phyloP scores from a whole-genome alignment of 2,113 vertebrate species.

The Climacteris rufus region DNA sequence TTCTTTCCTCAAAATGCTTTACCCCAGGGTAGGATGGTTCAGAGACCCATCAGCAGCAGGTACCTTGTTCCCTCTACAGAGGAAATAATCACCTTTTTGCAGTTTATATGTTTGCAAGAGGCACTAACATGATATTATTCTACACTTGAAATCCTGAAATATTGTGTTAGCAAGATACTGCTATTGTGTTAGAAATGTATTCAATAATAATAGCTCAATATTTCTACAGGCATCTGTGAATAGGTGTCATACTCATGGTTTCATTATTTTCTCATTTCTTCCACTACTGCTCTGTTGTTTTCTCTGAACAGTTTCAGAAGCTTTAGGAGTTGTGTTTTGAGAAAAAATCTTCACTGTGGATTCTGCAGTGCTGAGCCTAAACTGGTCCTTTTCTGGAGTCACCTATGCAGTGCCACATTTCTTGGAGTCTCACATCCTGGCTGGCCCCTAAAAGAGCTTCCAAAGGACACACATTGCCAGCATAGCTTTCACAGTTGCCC shows the following conservation, averaged over 20 bases:
- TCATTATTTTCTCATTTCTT: neutral
- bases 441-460: neutral
- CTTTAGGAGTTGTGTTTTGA: neutral
- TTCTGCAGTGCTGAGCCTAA: neutral
- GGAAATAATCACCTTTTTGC: neutral
- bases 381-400: neutral
- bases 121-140: neutral
- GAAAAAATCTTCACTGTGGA: neutral
- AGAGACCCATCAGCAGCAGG: neutral
- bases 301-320: neutral
- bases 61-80: neutral
- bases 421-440: neutral
- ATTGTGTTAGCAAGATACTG: neutral
- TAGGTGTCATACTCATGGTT: neutral
- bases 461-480: neutral
- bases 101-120: neutral
- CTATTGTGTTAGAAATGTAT: neutral
- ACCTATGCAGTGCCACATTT: fast-evolving
- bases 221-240: neutral
- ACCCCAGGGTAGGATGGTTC: neutral
- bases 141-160: neutral
- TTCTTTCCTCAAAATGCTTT: neutral
- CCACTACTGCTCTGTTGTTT: neutral
- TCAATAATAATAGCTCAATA: neutral
- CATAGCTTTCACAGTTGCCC: neutral